Percentiles rank a stretch among this genome's conserved stretches.
phyloP scores from a whole-genome alignment of 2,113 vertebrate genomes.

The Apteryx mantelli region DNA sequence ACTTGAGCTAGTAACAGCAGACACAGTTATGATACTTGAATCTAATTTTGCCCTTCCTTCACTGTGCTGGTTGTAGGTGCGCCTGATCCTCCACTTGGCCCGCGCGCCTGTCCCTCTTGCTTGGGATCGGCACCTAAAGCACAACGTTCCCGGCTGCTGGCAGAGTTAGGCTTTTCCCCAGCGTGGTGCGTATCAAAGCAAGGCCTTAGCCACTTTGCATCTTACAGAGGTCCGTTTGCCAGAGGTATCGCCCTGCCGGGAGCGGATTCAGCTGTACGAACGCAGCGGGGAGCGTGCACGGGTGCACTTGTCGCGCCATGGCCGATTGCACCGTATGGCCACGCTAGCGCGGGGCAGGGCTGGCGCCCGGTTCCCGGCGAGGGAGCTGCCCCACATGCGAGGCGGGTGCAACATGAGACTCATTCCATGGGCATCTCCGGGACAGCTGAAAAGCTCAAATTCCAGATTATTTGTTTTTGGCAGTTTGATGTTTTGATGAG shows the following conservation, averaged over 20 bases:
- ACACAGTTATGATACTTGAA: not conserved
- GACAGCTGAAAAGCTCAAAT: not conserved
- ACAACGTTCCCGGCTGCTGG: not conserved
- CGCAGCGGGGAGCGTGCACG: not conserved
- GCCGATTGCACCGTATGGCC: not conserved
- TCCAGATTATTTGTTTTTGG: not conserved
- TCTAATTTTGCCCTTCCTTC: rapidly evolving
- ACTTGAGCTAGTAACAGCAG: not conserved
- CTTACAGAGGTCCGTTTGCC: rapidly evolving
- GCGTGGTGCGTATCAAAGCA: not conserved
- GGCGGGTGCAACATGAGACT: not conserved
- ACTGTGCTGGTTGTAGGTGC: no score
- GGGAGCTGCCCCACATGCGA: rapidly evolving
- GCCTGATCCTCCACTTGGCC: not conserved
- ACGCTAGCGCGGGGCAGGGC: not conserved
- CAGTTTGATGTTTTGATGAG: not conserved
- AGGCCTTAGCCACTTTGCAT: no score
- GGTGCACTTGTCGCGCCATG: not conserved
- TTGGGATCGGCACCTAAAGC: rapidly evolving
- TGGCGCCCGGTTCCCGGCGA: not conserved
- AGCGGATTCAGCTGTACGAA: not conserved
- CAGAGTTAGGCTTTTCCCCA: not conserved
- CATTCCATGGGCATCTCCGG: not conserved
- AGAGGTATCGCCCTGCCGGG: not conserved
- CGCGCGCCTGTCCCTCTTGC: rapidly evolving